Evolutionary conservation across 64 coral and sea anemone species (phyloP), one percentile per base, ranked within the genome.

Genomic region (Hydrozoanthus tunicans): DNA sequence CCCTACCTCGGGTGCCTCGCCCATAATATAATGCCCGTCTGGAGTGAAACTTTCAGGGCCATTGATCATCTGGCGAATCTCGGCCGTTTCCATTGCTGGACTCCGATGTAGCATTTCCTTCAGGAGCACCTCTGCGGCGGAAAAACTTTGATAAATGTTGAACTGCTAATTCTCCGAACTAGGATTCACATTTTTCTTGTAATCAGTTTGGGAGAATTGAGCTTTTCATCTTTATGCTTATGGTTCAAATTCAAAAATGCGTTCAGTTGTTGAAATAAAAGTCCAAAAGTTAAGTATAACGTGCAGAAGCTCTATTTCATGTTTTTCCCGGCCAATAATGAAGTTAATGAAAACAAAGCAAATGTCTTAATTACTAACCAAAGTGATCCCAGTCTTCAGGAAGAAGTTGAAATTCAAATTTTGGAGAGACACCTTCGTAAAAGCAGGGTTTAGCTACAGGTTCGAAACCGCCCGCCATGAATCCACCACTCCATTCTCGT

Each of bases 41-140:
- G 96, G 93, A 51, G 96, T 95, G 78, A 98, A 98, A 77, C 96
- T 98, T 80, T 98, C 96, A 24, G 96, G 96, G 10, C 96, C 96
- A 62, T 98, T 98, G 20, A 89, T 79, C 80, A 98, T 92, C 55
- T 93, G 77, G 62, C 96, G 96, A 75, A 98, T 83, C 61, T 95
- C 93, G 2, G 93, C 96, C 77, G 92, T 93, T 75, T 95, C 86
- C 74, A 98, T 91, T 11, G 51, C 7, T 15, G 96, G 96, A 68
- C 80, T 64, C 4, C 96, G 88, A 89, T 98, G 96, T 10, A 95
- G 53, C 6, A 98, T 95, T 24, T 95, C 55, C 5, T 77, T 79
- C 80, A 95, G 9, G 7, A 98, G 62, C 0, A 91, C 91, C n/a
- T 81, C 96, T 98, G 80, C 0, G 90, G 24, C n/a, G 77, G 3